A percentile compares a stretch with the other conserved stretches of the same genome.
Conservation (phyloP, 2,797 vertebrate species). For the Ctenopoma kingsleyae region DNA sequence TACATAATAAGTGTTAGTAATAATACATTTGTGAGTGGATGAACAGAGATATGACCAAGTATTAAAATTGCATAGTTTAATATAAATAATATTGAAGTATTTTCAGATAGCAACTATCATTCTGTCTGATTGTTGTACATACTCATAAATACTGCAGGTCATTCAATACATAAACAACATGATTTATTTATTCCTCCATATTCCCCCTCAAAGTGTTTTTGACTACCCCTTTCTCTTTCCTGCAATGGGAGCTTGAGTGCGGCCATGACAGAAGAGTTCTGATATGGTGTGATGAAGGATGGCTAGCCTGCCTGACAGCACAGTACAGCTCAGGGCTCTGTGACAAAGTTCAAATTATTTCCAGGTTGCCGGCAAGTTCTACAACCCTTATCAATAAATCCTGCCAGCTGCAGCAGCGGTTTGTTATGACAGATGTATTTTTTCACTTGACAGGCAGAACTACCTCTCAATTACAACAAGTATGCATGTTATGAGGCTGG, state of each 20-base stretch:
- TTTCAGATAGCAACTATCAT: slow-evolving; percentile 9
- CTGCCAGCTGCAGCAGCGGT: slow-evolving; percentile 60
- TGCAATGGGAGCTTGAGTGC: slow-evolving; percentile 38
- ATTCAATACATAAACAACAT: background rate
- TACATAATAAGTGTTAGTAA: background rate
- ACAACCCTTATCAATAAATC: slow-evolving; percentile 75
- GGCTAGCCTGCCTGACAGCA: slow-evolving; percentile 49
- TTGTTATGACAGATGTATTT: slow-evolving; percentile 77
- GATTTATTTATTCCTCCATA: background rate
- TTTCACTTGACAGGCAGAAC: slow-evolving; percentile 78
- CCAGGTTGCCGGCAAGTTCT: slow-evolving; percentile 61
- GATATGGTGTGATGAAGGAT: slow-evolving; percentile 70
- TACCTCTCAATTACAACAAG: slow-evolving; percentile 76
- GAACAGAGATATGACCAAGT: background rate
- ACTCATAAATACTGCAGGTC: background rate
- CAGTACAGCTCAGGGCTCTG: slow-evolving; percentile 60
- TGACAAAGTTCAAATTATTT: slow-evolving; percentile 80
- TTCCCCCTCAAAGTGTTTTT: slow-evolving; percentile 5
- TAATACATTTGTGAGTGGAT: background rate
- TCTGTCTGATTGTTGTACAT: background rate
- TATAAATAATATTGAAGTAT: background rate
- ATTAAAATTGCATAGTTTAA: background rate
- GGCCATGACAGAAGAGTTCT: slow-evolving; percentile 69
- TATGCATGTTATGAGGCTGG: slow-evolving; percentile 65
- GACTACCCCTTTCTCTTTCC: background rate